Base-by-base conservation (phyloP, 2,113 vertebrate genomes). In the Otis tarda region DNA sequence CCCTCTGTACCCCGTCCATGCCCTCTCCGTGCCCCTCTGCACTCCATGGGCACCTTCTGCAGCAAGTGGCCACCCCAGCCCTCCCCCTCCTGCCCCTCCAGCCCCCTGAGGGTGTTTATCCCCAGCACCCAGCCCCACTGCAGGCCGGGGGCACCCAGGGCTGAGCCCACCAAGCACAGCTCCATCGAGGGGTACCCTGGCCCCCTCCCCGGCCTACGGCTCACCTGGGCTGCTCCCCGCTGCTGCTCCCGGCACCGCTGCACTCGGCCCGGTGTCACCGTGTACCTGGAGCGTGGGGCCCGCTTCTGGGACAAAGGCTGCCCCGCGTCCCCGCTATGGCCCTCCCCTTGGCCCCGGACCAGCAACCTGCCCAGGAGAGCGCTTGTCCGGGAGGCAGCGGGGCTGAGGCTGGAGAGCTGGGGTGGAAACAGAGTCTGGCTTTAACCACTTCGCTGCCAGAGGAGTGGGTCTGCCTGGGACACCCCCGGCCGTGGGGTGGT, bases 341-440 rank as follows among this genome's bases (percentile, higher is more conserved):
- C 95, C 91, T 97, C 96, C 96, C 95, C 93, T 95, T 95, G 96
- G 96, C 89, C 82, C 47, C 10, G 3, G 35, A 91, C 94, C 96
- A 97, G 83, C 75, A 92, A 95, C 95, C 93, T 93, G 93, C 84
- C 93, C 94, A 87, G 94, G 91, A 68, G 61, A 80, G 76, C 5
- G 4, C 61, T 55, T 3, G 31, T n/a, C 78, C 55, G 5, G 82
- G 87, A 91, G 81, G 55, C 64, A 61, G 65, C 27, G 17, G 73
- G 68, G 81, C 83, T 64, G 64, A 24, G 80, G 65, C 81, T 67
- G 79, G 21, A 56, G 31, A 82, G 43, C 67, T 18, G 3, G 59
- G 47, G 7, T 75, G 84, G 60, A 53, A 84, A 37, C 3, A 31
- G 35, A 27, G 4, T 1, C 49, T 4, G 23, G 57, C 7, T 0